Base-by-base conservation (phyloP, 2,888 invertebrate genomes). In the Eilema caniola region DNA sequence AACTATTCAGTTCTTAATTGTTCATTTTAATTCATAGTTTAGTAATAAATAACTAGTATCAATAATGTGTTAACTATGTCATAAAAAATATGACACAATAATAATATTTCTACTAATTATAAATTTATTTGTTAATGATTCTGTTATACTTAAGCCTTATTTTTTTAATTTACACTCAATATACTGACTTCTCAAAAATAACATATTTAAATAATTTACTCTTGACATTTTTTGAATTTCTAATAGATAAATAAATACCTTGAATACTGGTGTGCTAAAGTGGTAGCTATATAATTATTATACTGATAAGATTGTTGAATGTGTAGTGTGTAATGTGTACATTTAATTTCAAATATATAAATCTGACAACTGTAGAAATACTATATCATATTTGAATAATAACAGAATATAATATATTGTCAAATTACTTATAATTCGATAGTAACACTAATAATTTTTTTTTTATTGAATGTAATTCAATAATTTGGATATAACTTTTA, bases 391-490 rank as follows among this genome's bases (percentile, higher is more conserved):
- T 41, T 23, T 57, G 23, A 33, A 23, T 65, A 65, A 57, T 16
- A 41, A 16, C 14, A 41, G 14, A 41, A 41, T 65, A 65, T 65
- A 65, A 57, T 65, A 53, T 28, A 62, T 37, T 62, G 41, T 24
- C 24, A 20, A 64, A 64, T 28, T 64, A 64, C 20, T n/a, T 57
- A 23, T 66, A 66, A 66, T 47, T 41, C 53, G 25, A 12, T 57
- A 57, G 24, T 70, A 73, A 71, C 73, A 33, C 31, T 62, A 69
- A 68, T 66, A 69, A 69, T 73, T 63, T 74, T 60, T 66, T 67
- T 72, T 71, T 79, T 81, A 73, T n/a, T n/a, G n/a, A 72, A 76
- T 83, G 41, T 66, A 59, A 75, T 75, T 74, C 73, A 63, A 74
- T 77, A 62, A 68, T 47, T 77, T 62, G 67, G 60, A 72, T 78